A percentile compares a stretch with the other conserved stretches of the same genome.
Evolutionary conservation across 2,797 vertebrate species (phyloP).

Genomic region (Semaprochilodus insignis): DNA sequence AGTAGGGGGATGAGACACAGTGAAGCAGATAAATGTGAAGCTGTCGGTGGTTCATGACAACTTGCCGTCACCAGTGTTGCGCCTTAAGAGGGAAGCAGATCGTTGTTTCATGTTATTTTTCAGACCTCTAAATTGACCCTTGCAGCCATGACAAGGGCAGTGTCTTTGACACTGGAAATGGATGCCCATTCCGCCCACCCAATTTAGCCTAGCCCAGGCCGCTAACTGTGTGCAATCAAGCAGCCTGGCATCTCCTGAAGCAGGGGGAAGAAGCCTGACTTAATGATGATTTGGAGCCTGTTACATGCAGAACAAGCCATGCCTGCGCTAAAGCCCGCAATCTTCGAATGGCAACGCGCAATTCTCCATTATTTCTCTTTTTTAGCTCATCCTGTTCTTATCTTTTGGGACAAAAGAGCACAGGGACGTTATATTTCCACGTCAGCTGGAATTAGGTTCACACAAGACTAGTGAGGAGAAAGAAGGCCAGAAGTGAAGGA

Average conservation of each 20-base stretch:
- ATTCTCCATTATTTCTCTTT: conserved; percentile 32
- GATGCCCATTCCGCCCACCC: conserved; percentile 44
- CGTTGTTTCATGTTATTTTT: conserved; percentile 47
- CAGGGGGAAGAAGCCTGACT: conserved; percentile 47
- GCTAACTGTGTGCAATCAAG: conserved; percentile 51
- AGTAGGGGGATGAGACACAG: conserved; percentile 63
- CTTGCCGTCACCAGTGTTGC: conserved; percentile 54
- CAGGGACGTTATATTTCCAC: background rate
- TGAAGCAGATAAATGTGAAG: conserved; percentile 71
- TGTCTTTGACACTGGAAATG: conserved; percentile 36
- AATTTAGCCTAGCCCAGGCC: conserved; percentile 54
- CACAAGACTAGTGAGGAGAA: conserved; percentile 48
- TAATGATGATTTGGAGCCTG: conserved; percentile 60
- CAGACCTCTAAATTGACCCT: conserved; percentile 61
- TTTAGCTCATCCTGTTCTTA: conserved; percentile 21
- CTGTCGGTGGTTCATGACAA: conserved; percentile 68
- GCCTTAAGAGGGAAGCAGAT: conserved; percentile 55
- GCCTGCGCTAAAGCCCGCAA: conserved; percentile 31
- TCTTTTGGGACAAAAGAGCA: conserved; percentile 40
- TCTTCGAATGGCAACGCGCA: conserved; percentile 29
- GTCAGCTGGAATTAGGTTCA: conserved; percentile 58
- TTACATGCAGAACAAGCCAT: conserved; percentile 37
- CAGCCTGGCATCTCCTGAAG: conserved; percentile 48
- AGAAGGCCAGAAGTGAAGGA: conserved; percentile 27
- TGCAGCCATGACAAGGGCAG: conserved; percentile 43